Conservation (phyloP, 2,888 invertebrate genomes). For the Spilarctia lutea region DNA sequence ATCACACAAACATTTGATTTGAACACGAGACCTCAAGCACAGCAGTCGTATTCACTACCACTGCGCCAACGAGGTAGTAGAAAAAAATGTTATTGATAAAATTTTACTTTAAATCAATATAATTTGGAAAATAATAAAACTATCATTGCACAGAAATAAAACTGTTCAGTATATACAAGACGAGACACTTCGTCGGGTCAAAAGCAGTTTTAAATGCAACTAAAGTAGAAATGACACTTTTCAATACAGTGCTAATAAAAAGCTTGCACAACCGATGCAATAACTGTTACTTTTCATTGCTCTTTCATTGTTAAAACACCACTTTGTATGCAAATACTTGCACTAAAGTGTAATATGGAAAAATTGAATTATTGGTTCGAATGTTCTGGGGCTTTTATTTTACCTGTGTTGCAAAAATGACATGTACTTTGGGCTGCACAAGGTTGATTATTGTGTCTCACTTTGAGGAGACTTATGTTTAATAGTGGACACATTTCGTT, state of each 20-base stretch:
- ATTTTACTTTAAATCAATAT: too few species aligned
- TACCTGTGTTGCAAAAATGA: neutral
- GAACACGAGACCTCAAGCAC: too few species aligned
- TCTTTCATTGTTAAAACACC: neutral
- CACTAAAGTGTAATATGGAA: conserved; percentile 9
- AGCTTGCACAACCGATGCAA: neutral
- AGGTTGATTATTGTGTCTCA: too few species aligned
- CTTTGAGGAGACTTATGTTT: too few species aligned
- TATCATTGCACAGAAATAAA: neutral
- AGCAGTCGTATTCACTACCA: too few species aligned
- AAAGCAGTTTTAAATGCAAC: neutral
- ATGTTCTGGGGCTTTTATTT: neutral
- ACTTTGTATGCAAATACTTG: conserved; percentile 8
- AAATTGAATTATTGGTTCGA: neutral
- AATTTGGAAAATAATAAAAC: neutral
- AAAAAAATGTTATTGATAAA: too few species aligned
- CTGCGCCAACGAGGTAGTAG: too few species aligned
- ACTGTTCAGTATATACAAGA: neutral
- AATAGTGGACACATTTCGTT: neutral
- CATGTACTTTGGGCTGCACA: too few species aligned
- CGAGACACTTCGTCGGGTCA: neutral
- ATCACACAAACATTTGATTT: too few species aligned
- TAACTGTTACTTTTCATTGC: neutral
- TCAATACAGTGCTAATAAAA: neutral
- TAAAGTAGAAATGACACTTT: neutral